Conservation (phyloP, 1,140 invertebrate genomes). For the Paraescarpia echinospica region DNA sequence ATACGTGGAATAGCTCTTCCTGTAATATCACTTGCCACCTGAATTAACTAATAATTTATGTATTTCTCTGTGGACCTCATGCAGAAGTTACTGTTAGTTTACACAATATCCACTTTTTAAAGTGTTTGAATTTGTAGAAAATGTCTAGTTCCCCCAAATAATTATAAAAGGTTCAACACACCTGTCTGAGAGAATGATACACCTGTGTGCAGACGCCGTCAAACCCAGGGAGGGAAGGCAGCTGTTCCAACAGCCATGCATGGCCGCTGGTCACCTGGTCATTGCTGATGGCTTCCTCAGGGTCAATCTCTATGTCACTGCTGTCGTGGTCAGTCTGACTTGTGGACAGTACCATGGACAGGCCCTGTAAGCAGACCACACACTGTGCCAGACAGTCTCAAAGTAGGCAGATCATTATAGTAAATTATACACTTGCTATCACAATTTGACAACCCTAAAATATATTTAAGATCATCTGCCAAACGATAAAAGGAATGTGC, state of each 20-base stretch:
- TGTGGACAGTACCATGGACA: constrained; percentile 67
- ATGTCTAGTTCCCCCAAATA: neutral
- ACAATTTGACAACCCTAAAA: neutral
- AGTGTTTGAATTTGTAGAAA: neutral
- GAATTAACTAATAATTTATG: no score
- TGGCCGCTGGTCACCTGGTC: constrained; percentile 37
- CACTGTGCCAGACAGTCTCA: neutral
- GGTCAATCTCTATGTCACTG: constrained; percentile 50
- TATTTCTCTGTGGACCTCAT: neutral
- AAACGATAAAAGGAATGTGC: no score
- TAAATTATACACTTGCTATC: neutral
- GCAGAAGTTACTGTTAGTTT: neutral
- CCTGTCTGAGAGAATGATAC: constrained; percentile 54
- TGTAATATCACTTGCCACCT: no score
- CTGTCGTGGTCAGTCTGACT: constrained; percentile 35
- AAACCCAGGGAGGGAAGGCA: constrained; percentile 64
- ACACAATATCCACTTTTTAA: neutral
- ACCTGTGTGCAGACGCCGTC: constrained; percentile 46
- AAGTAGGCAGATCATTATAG: constrained; percentile 3
- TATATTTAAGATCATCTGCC: neutral
- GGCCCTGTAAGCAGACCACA: constrained; percentile 60
- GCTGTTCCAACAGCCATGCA: constrained; percentile 76
- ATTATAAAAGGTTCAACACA: constrained; percentile 24
- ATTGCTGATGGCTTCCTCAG: constrained; percentile 36
- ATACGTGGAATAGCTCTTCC: no score